A percentile compares a stretch with the other conserved stretches of the same genome.
Evolutionary conservation across 2,113 vertebrate species (phyloP).

Genomic region (Anoplopoma fimbria): DNA sequence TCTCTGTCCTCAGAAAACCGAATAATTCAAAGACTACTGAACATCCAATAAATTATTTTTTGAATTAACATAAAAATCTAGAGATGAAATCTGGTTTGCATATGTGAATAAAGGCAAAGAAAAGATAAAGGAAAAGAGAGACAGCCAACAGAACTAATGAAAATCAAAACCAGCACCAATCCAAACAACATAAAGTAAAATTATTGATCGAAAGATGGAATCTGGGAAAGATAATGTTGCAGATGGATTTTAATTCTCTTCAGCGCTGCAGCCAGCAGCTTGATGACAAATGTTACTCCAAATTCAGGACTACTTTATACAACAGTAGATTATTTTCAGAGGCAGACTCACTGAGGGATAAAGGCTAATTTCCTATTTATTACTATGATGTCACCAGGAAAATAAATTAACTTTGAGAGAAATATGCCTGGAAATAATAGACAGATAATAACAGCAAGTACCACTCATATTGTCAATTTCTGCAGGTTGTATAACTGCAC

Average conservation of each 20-base stretch:
- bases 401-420: slow-evolving; percentile 18
- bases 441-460: slow-evolving; percentile 5
- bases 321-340: slow-evolving; percentile 23
- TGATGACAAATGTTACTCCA: slow-evolving; percentile 16
- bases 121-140: not conserved
- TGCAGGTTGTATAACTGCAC: slow-evolving; percentile 12
- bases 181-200: slow-evolving; percentile 20
- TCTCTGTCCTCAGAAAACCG: slow-evolving; percentile 11
- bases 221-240: slow-evolving; percentile 30
- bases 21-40: slow-evolving; percentile 35
- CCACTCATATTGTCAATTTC: slow-evolving; percentile 25
- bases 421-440: slow-evolving; percentile 5
- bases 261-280: slow-evolving; percentile 22
- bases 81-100: slow-evolving; percentile 20
- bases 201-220: slow-evolving; percentile 22
- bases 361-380: slow-evolving; percentile 20
- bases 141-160: not conserved
- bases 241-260: slow-evolving; percentile 45
- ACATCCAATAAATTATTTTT: slow-evolving; percentile 20
- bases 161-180: slow-evolving; percentile 6
- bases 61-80: slow-evolving; percentile 40
- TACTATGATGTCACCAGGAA: not conserved
- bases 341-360: slow-evolving; percentile 4
- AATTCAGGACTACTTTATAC: slow-evolving; percentile 11
- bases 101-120: slow-evolving; percentile 14